phyloP scores from a whole-genome alignment of 1,140 invertebrate genomes.

The Myzus persicae region DNA sequence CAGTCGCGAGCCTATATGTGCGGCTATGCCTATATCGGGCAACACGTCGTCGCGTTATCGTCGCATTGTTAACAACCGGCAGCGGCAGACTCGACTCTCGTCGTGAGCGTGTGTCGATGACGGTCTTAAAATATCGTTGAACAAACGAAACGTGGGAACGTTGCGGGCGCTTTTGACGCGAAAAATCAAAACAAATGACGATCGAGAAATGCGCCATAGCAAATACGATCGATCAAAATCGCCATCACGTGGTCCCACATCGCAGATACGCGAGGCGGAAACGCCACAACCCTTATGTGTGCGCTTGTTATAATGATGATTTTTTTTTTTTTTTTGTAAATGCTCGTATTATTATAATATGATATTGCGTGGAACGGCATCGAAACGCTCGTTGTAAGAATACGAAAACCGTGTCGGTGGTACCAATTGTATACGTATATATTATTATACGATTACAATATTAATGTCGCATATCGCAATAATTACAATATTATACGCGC shows the following conservation, averaged over 20 bases:
- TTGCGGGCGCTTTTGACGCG: not conserved
- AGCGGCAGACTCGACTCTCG: not conserved
- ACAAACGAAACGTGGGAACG: not conserved
- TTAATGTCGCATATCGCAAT: no score
- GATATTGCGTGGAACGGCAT: not conserved
- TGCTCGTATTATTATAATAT: no score
- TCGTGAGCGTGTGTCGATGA: not conserved
- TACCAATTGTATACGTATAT: no score
- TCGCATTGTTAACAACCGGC: not conserved
- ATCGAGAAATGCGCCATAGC: not conserved
- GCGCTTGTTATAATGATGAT: no score
- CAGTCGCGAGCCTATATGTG: no score
- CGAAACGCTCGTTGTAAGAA: no score
- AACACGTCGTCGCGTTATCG: not conserved
- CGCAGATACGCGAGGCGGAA: not conserved
- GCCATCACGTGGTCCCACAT: not conserved
- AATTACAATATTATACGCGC: not conserved
- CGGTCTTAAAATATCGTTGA: not conserved
- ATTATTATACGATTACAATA: no score
- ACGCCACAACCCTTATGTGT: not conserved
- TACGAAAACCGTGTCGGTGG: no score
- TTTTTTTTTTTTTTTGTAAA: no score
- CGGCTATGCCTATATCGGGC: not conserved
- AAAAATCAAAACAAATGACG: slow-evolving; percentile 17
- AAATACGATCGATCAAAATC: not conserved